Base-by-base conservation (phyloP, 2,888 invertebrate genomes). In the Eupeodes luniger region DNA sequence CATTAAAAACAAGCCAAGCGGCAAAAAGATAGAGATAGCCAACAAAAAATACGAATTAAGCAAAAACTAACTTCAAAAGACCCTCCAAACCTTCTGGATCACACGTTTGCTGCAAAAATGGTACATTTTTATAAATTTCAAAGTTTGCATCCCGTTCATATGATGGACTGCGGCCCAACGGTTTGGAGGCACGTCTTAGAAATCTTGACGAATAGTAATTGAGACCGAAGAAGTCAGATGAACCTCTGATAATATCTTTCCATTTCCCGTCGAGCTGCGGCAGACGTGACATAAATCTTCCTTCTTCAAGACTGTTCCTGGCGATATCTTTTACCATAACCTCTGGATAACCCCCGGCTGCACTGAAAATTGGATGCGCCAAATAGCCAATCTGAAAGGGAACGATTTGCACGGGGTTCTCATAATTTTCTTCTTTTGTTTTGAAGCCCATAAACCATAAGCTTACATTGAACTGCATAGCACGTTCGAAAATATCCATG, bases 91-190 rank as follows among this genome's bases (percentile, higher is more conserved):
- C 57, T 7, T 9, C 10, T 34, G 72, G 72, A 27, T 57, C 47
- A 47, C 72, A 93, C 5, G 16, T 66, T 0, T 92, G 92, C 84
- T 91, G 91, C 0, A 85, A 91, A 14, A 89, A 85, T 90, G 11
- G 89, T 62, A 89, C 9, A 10, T 92, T 91, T 1, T 90, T 40
- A 51, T 83, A 70, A 44, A 79, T 80, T 34, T 90, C 90, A 34
- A 91, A 78, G 51, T 89, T 85, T 2, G 90, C 89, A 91, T 96
- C 96, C 64, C 95, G 94, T 77, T 94, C 94, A 79, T 94, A 94
- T 0, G 95, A 95, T 0, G 95, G 95, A 55, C 49, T 88, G 40
- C 93, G 91, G 34, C 91, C 93, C 14, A 59, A 55, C 12, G 91
- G 90, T 4, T 89, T 75, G 40, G 82, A 34, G 0, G 90, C 88